A percentile compares a stretch with the other conserved stretches of the same genome.
Evolutionary conservation across 2,113 vertebrate species (phyloP).

Genomic region (Brachyhypopomus gauderio): DNA sequence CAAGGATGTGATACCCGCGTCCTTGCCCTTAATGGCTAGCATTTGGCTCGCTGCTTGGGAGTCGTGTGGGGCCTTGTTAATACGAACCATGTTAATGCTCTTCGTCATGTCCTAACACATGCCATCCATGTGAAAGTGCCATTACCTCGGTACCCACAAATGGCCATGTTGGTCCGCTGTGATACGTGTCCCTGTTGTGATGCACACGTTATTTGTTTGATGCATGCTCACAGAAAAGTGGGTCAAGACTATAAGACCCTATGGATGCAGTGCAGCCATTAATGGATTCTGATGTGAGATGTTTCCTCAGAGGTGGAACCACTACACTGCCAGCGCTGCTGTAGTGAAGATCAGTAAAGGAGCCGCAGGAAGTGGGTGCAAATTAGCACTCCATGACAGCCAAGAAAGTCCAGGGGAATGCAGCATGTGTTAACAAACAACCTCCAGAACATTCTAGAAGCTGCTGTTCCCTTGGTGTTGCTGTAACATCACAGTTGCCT

Average conservation of each 20-base stretch:
- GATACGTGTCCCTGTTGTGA: slow-evolving; percentile 36
- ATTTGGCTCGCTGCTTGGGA: slow-evolving; percentile 12
- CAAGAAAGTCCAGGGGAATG: not conserved
- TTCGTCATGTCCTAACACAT: slow-evolving; percentile 50
- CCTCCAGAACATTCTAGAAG: not conserved
- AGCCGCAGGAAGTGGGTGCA: not conserved
- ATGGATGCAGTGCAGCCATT: slow-evolving; percentile 23
- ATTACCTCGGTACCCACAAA: slow-evolving; percentile 38
- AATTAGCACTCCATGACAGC: not conserved
- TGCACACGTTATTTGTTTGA: slow-evolving; percentile 39
- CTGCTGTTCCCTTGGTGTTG: not conserved
- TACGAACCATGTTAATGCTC: slow-evolving; percentile 34
- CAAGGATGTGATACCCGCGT: not conserved
- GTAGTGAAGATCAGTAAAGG: not conserved
- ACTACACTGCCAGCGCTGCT: not conserved
- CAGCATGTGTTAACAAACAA: not conserved
- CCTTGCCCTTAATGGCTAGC: not conserved
- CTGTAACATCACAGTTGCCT: slow-evolving; percentile 26
- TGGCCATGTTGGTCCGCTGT: slow-evolving; percentile 10
- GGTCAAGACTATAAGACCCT: not conserved
- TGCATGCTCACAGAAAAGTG: slow-evolving; percentile 29
- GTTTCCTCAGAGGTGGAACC: slow-evolving; percentile 28
- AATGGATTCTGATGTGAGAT: slow-evolving; percentile 40
- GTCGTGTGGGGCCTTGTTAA: slow-evolving; percentile 9
- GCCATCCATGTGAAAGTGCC: slow-evolving; percentile 23